phyloP scores from a whole-genome alignment of 2,113 vertebrate genomes.

The Fregetta grallaria region DNA sequence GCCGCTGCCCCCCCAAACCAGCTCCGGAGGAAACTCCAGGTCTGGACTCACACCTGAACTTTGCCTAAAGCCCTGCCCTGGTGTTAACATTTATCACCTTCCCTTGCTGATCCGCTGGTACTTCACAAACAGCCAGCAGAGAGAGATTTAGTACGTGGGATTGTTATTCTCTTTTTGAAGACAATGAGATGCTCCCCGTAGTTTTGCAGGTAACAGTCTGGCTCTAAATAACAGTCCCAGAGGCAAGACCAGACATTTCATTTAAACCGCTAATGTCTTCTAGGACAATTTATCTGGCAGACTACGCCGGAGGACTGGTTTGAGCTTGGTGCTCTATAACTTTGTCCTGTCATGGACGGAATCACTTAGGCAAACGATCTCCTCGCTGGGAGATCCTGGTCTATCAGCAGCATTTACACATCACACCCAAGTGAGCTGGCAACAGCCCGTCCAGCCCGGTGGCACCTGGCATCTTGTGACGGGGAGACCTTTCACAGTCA shows the following conservation, averaged over 20 bases:
- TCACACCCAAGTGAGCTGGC: neutral
- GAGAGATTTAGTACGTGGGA: fast-evolving
- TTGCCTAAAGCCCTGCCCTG: neutral
- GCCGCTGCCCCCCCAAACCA: neutral
- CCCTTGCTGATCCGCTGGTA: neutral
- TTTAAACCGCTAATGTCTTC: neutral
- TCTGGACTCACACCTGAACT: fast-evolving
- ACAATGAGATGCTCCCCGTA: neutral
- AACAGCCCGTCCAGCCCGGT: neutral
- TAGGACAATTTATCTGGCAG: neutral
- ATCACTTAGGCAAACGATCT: neutral
- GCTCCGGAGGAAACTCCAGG: neutral
- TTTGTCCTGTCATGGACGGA: neutral
- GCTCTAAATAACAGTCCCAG: neutral
- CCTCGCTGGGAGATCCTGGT: neutral
- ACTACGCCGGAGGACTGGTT: neutral
- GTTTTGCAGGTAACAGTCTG: neutral
- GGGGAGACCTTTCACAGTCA: neutral
- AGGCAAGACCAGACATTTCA: neutral
- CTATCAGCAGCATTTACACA: neutral
- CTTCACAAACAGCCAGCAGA: neutral
- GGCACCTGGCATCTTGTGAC: neutral
- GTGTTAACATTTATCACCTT: neutral
- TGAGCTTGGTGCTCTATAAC: neutral
- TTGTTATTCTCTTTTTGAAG: neutral